A percentile compares a stretch with the other conserved stretches of the same genome.
These are phyloP conservation scores for Chloroclysta siterata DNA, from an alignment of 2,888 invertebrate genomes.

Conservation along the genomic window DNA sequence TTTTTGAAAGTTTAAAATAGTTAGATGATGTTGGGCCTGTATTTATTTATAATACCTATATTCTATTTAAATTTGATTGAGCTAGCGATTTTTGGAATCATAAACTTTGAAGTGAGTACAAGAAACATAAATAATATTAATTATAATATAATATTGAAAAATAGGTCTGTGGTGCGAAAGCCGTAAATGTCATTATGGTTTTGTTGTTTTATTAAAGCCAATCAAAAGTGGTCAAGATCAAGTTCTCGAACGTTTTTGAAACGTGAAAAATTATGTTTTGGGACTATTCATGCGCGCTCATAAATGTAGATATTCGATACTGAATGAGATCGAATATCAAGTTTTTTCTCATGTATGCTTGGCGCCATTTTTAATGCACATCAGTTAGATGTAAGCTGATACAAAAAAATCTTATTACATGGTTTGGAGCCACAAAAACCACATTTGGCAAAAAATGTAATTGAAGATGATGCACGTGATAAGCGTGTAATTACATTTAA, in stretches of 20 bases:
- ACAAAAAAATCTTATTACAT: conserved; percentile 39
- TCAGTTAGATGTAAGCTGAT: conserved; percentile 28
- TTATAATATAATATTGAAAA: too few species aligned
- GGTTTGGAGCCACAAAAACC: conserved; percentile 34
- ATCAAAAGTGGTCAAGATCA: conserved; percentile 51
- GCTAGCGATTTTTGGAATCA: too few species aligned
- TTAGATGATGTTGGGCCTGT: too few species aligned
- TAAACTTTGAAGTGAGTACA: too few species aligned
- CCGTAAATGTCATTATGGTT: not conserved
- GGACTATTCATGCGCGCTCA: conserved; percentile 64
- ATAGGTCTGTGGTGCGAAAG: not conserved
- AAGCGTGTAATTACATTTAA: conserved; percentile 40
- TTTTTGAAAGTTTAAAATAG: too few species aligned
- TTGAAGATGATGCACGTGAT: conserved; percentile 40
- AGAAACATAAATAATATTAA: too few species aligned
- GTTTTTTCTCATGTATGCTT: conserved; percentile 55
- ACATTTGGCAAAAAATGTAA: conserved; percentile 40
- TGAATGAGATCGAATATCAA: conserved; percentile 61
- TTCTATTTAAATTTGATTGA: too few species aligned
- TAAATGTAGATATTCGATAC: conserved; percentile 57
- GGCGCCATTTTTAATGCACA: conserved; percentile 68
- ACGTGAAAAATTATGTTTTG: conserved; percentile 68
- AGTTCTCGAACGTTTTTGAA: conserved; percentile 57
- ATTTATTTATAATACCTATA: too few species aligned
- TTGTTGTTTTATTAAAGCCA: conserved; percentile 22